Evolutionary conservation across 2,113 vertebrate species (phyloP), one percentile per base, ranked within the genome.

Genomic region (Halichoeres trimaculatus): DNA sequence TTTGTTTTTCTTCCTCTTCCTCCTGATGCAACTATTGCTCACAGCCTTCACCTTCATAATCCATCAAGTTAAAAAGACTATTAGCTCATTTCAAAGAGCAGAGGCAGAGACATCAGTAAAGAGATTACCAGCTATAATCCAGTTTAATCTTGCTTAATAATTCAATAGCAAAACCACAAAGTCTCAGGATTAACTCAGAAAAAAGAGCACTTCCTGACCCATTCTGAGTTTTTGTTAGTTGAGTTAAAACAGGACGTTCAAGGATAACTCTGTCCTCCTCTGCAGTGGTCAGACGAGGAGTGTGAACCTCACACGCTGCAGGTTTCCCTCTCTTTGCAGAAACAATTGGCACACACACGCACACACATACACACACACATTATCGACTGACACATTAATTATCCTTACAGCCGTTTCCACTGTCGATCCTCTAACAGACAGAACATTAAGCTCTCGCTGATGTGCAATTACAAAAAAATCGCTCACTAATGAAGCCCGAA

Each of bases 401-500:
- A 85, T 80, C 65, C 50, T 36, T 8, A 22, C 71, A 43, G 72
- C 63, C 20, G 34, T 57, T 41, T 51, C 41, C 76, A 64, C 63
- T 11, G 62, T 69, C 62, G 11, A 61, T 70, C 66, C 14, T 71
- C 55, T 50, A 20, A 65, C 36, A 38, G 40, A 65, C 69, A 19
- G 36, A 70, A 70, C 82, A 77, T 77, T 70, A 80, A 55, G 62
- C 71, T 66, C 8, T 10, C 17, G 11, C 63, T 61, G 63, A 77
- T 77, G 77, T 64, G 67, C 72, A 76, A 59, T 84, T 76, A 84
- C 53, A 48, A 41, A 22, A 51, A 66, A 19, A 45, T 45, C 8
- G 62, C 47, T 35, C 10, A 14, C 77, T 85, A 77, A 85, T 85
- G 74, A 74, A 77, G 77, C 54, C 72, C 64, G 45, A 68, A 75